Base-by-base conservation (phyloP, 2,113 vertebrate genomes). In the Calypte anna region DNA sequence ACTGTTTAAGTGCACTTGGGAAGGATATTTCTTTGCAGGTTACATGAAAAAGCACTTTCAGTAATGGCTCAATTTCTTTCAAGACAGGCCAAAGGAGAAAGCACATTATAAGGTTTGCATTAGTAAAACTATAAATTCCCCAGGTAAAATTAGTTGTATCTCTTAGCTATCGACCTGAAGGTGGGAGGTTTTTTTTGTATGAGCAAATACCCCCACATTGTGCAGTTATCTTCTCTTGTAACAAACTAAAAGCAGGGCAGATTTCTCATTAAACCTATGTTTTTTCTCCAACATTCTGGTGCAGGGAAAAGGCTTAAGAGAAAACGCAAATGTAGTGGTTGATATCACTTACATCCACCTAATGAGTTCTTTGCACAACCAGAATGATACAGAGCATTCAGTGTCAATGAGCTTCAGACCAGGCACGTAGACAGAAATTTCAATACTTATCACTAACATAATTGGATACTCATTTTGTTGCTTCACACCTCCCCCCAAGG, bases 361-460 rank as follows among this genome's bases (percentile, higher is more conserved):
- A 44, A 72, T 40, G 30, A 82, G 3, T 17, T 77, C 23, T 72
- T 44, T 77, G 59, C 55, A 57, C 43, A 82, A 30, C 8, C n/a
- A 44, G 31, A 33, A 62, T 57, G 51, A 40, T 67, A 63, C 14
- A 70, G 77, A 77, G 27, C 50, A 66, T 19, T 90, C 31, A 40
- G 6, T 40, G 31, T 70, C 91, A 88, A 90, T 85, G 43, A 94
- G 43, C 63, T 85, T 82, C 70, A 82, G n/a, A 76, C 69, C 66
- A 89, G 75, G 22, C 69, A 79, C 0, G 33, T 79, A 74, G 69
- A 75, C 38, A 82, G 63, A 82, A 67, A 87, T 91, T 81, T 77
- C 48, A 72, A 18, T 85, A 51, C 57, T 79, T 88, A 89, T 73
- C 55, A 22, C 24, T 87, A 5, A 38, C 28, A 90, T 78, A 95